phyloP scores from a whole-genome alignment of 2,113 vertebrate species.

The Poicephalus gulielmi region DNA sequence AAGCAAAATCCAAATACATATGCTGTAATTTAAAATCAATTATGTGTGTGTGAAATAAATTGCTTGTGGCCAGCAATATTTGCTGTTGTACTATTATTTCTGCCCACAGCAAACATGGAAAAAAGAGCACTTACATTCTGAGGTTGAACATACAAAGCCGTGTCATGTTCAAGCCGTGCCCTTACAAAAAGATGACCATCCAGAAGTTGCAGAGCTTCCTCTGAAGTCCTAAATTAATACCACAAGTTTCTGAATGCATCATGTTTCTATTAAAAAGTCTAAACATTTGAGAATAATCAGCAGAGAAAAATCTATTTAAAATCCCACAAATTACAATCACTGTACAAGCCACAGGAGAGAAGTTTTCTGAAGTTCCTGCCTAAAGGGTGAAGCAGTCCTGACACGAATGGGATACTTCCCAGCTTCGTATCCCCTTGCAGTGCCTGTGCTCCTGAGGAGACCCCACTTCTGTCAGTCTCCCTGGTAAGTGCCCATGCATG shows the following conservation, averaged over 20 bases:
- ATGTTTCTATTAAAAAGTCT: not conserved
- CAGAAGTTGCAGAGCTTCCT: not conserved
- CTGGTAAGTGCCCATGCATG: rapidly evolving
- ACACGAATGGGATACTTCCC: rapidly evolving
- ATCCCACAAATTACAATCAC: not conserved
- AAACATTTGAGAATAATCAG: not conserved
- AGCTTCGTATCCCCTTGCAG: rapidly evolving
- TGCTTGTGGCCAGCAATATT: not conserved
- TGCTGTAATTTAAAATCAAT: not conserved
- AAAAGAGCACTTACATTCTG: not conserved
- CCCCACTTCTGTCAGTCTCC: not conserved
- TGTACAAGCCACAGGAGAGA: not conserved
- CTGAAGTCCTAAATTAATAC: not conserved
- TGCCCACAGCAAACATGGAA: not conserved
- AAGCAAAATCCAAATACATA: not conserved
- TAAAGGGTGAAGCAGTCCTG: not conserved
- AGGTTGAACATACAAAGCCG: not conserved
- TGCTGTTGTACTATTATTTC: not conserved
- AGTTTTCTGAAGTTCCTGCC: not conserved
- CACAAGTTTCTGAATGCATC: not conserved
- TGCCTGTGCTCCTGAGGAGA: not conserved
- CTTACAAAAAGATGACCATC: not conserved
- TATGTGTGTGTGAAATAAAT: not conserved
- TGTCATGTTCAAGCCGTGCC: not conserved
- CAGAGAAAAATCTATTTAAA: not conserved